Evolutionary conservation across 2,888 invertebrate genomes (phyloP).

Genomic region (Drosophila atripex): DNA sequence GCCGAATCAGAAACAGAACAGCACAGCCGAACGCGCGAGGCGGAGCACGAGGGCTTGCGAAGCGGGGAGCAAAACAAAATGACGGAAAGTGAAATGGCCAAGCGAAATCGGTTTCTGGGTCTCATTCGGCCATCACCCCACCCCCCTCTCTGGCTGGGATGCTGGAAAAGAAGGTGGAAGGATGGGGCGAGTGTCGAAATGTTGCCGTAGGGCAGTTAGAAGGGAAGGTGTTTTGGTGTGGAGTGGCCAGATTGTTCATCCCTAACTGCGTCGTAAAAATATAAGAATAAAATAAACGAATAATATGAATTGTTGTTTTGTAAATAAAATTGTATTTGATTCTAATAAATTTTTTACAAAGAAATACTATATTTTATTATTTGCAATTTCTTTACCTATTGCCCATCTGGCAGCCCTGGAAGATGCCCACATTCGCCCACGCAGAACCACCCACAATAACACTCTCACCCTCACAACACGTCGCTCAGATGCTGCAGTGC

Average conservation of each 20-base stretch:
- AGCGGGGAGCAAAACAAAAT: conserved; percentile 72
- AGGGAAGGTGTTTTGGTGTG: conserved; percentile 41
- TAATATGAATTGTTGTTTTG: too few relatives aligned
- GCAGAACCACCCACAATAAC: conserved; percentile 24
- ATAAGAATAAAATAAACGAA: background rate
- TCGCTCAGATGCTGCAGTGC: conserved; percentile 29
- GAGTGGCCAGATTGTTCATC: conserved; percentile 50
- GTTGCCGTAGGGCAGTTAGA: conserved; percentile 60
- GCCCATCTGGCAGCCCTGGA: conserved; percentile 40
- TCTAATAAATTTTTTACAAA: too few relatives aligned
- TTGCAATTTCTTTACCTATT: too few relatives aligned
- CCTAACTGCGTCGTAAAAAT: conserved; percentile 11
- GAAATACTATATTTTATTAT: too few relatives aligned
- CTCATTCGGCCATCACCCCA: background rate
- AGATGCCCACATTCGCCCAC: conserved; percentile 10
- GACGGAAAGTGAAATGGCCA: conserved; percentile 57
- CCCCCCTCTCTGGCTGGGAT: conserved; percentile 14
- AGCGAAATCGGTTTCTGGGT: conserved; percentile 43
- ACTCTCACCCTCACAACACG: conserved; percentile 27
- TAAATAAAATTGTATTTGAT: too few relatives aligned
- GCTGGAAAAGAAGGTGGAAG: conserved; percentile 12
- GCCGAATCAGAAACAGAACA: background rate
- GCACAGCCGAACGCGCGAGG: background rate
- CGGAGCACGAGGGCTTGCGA: conserved; percentile 46
- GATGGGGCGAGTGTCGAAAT: conserved; percentile 37